Conservation (phyloP, 2,888 invertebrate genomes). For the Watsonalla binaria region DNA sequence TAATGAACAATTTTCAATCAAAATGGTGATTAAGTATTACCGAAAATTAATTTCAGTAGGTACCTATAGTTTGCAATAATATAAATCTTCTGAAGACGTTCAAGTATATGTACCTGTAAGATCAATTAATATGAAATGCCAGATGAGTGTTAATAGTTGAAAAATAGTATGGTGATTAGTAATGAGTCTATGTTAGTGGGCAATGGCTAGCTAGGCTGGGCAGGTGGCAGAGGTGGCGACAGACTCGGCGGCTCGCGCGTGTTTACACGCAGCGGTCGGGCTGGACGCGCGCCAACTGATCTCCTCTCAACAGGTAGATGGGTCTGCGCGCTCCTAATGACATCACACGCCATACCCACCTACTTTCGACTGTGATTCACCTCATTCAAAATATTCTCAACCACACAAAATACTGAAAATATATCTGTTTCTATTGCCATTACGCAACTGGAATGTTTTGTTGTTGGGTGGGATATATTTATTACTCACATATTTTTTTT, state of each 20-base stretch:
- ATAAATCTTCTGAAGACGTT: too few species aligned
- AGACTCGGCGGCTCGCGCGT: constrained; percentile 36
- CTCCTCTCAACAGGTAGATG: constrained; percentile 68
- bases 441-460: constrained; percentile 25
- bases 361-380: constrained; percentile 53
- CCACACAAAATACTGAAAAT: constrained; percentile 24
- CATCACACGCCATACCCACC: constrained; percentile 50
- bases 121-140: too few species aligned
- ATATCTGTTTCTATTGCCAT: constrained; percentile 21
- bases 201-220: constrained; percentile 14
- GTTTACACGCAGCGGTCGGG: constrained; percentile 46
- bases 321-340: constrained; percentile 53
- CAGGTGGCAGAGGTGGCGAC: constrained; percentile 22
- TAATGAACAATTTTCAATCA: not conserved
- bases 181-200: constrained; percentile 19
- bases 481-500: constrained; percentile 15
- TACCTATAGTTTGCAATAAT: too few species aligned
- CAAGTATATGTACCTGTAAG: too few species aligned
- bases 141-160: not conserved
- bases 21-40: too few species aligned
- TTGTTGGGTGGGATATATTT: constrained; percentile 19
- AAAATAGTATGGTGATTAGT: constrained; percentile 5
- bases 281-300: constrained; percentile 65
- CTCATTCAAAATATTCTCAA: constrained; percentile 54
- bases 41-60: too few species aligned